A percentile compares a stretch with the other conserved stretches of the same genome.
Evolutionary conservation across 2,797 vertebrate species (phyloP).

Genomic region (Rousettus madagascariensis): DNA sequence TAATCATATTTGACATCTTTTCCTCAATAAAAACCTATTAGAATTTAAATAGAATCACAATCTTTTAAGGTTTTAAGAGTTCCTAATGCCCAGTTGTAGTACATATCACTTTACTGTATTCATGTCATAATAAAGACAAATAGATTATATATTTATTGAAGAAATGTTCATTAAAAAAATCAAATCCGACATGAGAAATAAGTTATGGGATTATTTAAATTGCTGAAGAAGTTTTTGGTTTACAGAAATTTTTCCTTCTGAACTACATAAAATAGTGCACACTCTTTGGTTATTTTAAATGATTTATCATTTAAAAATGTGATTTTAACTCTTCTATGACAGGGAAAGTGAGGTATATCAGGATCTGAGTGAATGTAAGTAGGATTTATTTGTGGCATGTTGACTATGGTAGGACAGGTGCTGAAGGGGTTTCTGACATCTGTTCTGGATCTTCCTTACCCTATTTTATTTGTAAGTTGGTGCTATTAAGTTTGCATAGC

Average conservation of each 20-base stretch:
- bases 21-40: neutral
- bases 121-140: neutral
- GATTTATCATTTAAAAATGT: neutral
- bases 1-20: neutral
- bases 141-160: neutral
- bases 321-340: neutral
- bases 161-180: slow-evolving; percentile 25
- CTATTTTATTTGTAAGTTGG: neutral
- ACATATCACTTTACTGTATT: neutral
- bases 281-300: neutral
- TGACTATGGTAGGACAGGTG: neutral
- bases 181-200: neutral
- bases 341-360: neutral
- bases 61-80: neutral
- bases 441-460: neutral
- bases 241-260: neutral
- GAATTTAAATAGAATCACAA: slow-evolving; percentile 6
- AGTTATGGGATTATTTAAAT: slow-evolving; percentile 21
- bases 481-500: neutral
- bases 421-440: neutral
- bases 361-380: neutral
- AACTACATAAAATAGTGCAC: neutral
- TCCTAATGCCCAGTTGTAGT: neutral
- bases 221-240: neutral
- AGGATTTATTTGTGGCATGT: neutral